These are phyloP conservation scores for Gasterosteus nipponicus DNA, from an alignment of 2,113 vertebrate genomes.

Conservation along the genomic window DNA sequence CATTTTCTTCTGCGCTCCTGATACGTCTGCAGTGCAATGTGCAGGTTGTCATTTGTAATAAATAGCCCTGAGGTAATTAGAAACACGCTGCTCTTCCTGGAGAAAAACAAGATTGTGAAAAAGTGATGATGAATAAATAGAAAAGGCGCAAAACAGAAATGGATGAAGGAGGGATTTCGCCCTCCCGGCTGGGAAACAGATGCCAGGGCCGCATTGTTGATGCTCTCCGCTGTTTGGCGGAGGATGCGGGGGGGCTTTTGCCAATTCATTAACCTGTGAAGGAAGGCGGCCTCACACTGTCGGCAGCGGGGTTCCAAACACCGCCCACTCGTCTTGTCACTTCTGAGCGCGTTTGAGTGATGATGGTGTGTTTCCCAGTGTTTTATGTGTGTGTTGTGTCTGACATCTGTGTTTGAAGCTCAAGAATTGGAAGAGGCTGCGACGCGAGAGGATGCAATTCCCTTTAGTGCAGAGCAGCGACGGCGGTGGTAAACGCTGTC, in stretches of 20 bases:
- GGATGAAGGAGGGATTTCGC: slow-evolving; percentile 37
- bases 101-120: slow-evolving; percentile 67
- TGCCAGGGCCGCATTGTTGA: slow-evolving; percentile 66
- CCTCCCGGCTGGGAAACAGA: slow-evolving; percentile 72
- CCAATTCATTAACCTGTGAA: slow-evolving; percentile 72
- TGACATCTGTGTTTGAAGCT: slow-evolving; percentile 26
- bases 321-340: slow-evolving; percentile 61
- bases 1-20: slow-evolving; percentile 61
- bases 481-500: background rate
- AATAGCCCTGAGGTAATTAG: slow-evolving; percentile 81
- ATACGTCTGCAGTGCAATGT: slow-evolving; percentile 63
- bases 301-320: slow-evolving; percentile 53
- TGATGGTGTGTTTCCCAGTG: slow-evolving; percentile 32
- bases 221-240: slow-evolving; percentile 63
- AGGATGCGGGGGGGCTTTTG: slow-evolving; percentile 49
- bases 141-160: slow-evolving; percentile 13
- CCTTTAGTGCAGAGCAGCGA: background rate
- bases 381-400: slow-evolving; percentile 23
- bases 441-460: slow-evolving; percentile 4
- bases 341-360: slow-evolving; percentile 49
- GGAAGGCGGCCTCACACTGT: slow-evolving; percentile 61
- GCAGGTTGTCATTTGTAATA: slow-evolving; percentile 75
- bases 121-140: slow-evolving; percentile 76
- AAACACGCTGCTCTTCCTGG: slow-evolving; percentile 72
- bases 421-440: background rate